These are phyloP conservation scores for Argyresthia albistria DNA, from an alignment of 2,888 invertebrate species.

Conservation along the genomic window DNA sequence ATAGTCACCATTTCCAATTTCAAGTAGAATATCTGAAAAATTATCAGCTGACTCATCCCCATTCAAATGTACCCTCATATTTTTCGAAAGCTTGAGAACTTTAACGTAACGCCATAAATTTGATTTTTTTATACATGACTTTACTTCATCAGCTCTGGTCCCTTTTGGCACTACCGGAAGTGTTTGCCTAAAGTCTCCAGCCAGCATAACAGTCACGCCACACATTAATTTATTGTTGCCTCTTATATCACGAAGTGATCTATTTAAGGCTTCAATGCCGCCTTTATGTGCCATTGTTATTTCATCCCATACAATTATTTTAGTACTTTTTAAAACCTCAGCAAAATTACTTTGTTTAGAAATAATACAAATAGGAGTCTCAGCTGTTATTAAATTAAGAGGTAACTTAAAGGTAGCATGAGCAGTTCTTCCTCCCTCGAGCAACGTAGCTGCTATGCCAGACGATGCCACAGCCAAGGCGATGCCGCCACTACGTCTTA, in stretches of 20 bases:
- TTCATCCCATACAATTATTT: conserved; percentile 15
- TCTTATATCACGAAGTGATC: conserved; percentile 16
- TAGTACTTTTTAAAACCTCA: conserved; percentile 13
- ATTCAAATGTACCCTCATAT: too few species aligned
- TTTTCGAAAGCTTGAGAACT: too few species aligned
- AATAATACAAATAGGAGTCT: conserved; percentile 13
- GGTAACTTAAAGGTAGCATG: conserved; percentile 5
- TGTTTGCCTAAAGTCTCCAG: too few species aligned
- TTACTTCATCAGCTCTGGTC: too few species aligned
- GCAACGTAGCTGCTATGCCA: conserved; percentile 4
- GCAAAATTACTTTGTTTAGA: conserved; percentile 15
- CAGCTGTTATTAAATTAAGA: conserved; percentile 8
- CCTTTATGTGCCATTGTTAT: conserved; percentile 17
- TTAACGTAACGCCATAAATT: too few species aligned
- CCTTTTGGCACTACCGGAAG: too few species aligned
- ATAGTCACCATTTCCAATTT: too few species aligned
- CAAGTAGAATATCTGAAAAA: too few species aligned
- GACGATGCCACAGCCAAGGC: neutral
- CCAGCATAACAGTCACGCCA: too few species aligned
- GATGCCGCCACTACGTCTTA: neutral
- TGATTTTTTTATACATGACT: too few species aligned
- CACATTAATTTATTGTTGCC: too few species aligned
- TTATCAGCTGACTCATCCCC: too few species aligned
- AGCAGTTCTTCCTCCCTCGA: conserved; percentile 3
- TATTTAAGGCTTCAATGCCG: conserved; percentile 16